Evolutionary conservation across 2,113 vertebrate genomes (phyloP).

Genomic region (Engystomops pustulosus): DNA sequence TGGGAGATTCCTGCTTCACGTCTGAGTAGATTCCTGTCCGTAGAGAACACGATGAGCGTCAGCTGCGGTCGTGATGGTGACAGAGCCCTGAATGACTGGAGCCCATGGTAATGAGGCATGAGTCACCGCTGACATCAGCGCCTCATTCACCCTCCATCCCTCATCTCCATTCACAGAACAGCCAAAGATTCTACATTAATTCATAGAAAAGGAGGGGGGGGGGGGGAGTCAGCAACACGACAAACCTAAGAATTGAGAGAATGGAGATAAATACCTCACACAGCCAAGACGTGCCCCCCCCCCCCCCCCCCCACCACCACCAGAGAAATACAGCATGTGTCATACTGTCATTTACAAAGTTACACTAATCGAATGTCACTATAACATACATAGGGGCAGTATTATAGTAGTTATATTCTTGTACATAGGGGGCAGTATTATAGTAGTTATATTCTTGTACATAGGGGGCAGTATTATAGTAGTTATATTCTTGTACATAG

Average conservation of each 20-base stretch:
- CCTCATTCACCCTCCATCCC: neutral
- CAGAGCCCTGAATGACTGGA: neutral
- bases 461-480: neutral
- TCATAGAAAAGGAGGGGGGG: no score
- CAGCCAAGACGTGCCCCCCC: no score
- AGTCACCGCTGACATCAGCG: neutral
- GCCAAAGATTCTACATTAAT: no score
- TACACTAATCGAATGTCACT: no score
- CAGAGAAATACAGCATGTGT: no score
- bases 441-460: constrained; percentile 3
- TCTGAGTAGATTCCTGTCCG: neutral
- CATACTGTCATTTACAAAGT: no score
- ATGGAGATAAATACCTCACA: no score
- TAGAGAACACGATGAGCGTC: neutral
- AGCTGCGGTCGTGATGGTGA: neutral
- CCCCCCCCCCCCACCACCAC: no score
- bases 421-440: neutral
- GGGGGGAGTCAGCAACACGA: no score
- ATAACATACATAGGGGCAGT: neutral
- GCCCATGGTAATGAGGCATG: neutral
- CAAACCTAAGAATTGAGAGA: no score
- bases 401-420: no score
- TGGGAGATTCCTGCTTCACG: neutral
- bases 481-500: constrained; percentile 7
- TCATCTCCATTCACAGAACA: neutral